A percentile compares a stretch with the other conserved stretches of the same genome.
These are phyloP conservation scores for Apodemia duryi DNA, from an alignment of 2,888 invertebrate genomes.

Conservation along the genomic window DNA sequence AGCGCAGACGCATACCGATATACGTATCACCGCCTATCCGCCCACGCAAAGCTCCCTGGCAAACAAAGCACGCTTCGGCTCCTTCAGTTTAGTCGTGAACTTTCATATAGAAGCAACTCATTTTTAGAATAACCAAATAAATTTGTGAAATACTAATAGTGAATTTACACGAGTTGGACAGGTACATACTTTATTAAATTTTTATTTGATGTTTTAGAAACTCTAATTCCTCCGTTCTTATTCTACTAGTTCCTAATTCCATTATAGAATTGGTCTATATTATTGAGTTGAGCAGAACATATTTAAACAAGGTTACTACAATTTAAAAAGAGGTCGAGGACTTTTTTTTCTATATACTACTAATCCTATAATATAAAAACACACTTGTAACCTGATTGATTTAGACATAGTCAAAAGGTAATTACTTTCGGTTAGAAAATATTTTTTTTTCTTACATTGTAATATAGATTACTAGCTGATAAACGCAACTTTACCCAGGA, in stretches of 20 bases:
- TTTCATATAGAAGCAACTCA: conserved; percentile 55
- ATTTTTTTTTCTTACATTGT: too few species aligned
- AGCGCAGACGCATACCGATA: conserved; percentile 48
- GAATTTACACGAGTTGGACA: not conserved
- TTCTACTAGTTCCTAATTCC: not conserved
- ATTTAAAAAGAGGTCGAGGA: not conserved
- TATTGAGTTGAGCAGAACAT: not conserved
- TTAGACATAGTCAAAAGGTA: too few species aligned
- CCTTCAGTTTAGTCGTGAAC: conserved; percentile 63
- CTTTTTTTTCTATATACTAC: not conserved
- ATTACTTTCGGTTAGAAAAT: too few species aligned
- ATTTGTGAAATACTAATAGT: conserved; percentile 10
- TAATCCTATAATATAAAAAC: not conserved
- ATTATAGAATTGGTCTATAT: not conserved
- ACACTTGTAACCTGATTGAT: too few species aligned
- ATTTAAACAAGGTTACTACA: not conserved
- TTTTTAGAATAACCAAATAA: conserved; percentile 3
- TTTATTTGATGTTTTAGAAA: not conserved
- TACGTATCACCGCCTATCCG: conserved; percentile 34
- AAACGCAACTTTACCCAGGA: too few species aligned
- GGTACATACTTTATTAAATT: conserved; percentile 6
- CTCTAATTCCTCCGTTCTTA: not conserved
- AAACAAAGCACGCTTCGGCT: conserved; percentile 57
- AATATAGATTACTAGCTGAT: too few species aligned
- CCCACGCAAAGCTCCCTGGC: conserved; percentile 62